phyloP scores from a whole-genome alignment of 2,113 vertebrate genomes.

The Mirounga angustirostris region DNA sequence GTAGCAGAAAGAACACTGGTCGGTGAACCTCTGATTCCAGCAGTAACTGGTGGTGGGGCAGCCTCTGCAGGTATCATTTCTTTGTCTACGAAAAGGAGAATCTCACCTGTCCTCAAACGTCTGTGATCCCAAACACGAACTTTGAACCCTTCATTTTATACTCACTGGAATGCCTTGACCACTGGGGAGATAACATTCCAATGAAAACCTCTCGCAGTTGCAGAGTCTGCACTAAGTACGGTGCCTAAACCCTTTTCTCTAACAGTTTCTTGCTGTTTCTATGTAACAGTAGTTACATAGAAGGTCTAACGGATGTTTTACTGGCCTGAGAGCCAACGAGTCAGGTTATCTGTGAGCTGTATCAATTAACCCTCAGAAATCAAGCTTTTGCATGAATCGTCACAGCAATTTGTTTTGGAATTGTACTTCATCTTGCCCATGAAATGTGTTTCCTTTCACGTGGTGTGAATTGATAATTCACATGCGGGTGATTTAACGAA shows the following conservation, averaged over 20 bases:
- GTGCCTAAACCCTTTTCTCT: accelerated
- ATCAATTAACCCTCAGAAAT: not conserved
- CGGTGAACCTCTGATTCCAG: not conserved
- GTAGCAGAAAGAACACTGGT: not conserved
- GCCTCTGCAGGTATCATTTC: not conserved
- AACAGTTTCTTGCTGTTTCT: accelerated
- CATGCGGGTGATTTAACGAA: not conserved
- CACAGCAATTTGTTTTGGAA: not conserved
- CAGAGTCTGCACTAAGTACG: too few relatives aligned
- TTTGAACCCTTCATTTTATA: not conserved
- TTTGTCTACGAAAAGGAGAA: not conserved
- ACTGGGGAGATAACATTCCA: not conserved
- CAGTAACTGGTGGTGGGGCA: too few relatives aligned
- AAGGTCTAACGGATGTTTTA: not conserved
- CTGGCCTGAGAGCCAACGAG: not conserved
- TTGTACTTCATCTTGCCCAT: not conserved
- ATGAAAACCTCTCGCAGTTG: not conserved
- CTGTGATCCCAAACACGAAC: not conserved
- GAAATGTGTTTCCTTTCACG: not conserved
- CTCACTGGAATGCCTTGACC: not conserved
- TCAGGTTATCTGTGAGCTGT: not conserved
- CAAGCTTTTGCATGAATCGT: not conserved
- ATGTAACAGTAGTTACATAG: accelerated
- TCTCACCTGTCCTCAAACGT: not conserved
- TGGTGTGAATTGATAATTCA: not conserved